Conservation (phyloP, 2,888 invertebrate species). For the Andrena chrysosceles region DNA sequence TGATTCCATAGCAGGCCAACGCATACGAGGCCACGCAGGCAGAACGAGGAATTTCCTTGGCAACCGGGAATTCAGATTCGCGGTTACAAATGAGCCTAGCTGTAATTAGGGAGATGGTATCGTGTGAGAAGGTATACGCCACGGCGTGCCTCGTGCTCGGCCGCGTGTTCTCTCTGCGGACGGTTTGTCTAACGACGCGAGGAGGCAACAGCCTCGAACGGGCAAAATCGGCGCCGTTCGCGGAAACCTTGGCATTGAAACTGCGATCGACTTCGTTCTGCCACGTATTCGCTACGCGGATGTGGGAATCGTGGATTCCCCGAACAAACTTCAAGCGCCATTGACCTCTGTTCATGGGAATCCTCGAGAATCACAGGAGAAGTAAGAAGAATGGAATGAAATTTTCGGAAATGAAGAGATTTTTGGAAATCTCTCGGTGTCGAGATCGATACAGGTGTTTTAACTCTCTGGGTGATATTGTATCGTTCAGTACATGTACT, state of each 20-base stretch:
- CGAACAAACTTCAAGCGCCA: too few species aligned
- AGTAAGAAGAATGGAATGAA: too few species aligned
- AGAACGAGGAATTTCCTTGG: constrained; percentile 79
- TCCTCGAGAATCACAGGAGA: too few species aligned
- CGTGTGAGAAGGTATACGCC: constrained; percentile 80
- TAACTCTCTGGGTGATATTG: too few species aligned
- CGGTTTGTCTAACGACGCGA: constrained; percentile 76
- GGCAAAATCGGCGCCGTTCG: constrained; percentile 56
- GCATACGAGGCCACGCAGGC: constrained; percentile 62
- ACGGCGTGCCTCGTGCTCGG: constrained; percentile 33
- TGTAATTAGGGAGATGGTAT: constrained; percentile 82
- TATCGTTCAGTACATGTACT: too few species aligned
- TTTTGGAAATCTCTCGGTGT: too few species aligned
- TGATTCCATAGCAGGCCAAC: constrained; percentile 47
- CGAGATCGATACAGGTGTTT: too few species aligned
- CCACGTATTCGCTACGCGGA: constrained; percentile 12
- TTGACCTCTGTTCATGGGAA: background rate
- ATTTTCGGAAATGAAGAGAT: too few species aligned
- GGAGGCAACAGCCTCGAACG: constrained; percentile 67
- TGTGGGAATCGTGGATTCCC: background rate
- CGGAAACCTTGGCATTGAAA: constrained; percentile 78
- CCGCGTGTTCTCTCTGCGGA: constrained; percentile 66
- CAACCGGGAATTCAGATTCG: constrained; percentile 80
- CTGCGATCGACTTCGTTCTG: constrained; percentile 22
- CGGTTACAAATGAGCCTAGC: constrained; percentile 81